Conservation (phyloP, 2,797 vertebrate species). For the Crenichthys baileyi region DNA sequence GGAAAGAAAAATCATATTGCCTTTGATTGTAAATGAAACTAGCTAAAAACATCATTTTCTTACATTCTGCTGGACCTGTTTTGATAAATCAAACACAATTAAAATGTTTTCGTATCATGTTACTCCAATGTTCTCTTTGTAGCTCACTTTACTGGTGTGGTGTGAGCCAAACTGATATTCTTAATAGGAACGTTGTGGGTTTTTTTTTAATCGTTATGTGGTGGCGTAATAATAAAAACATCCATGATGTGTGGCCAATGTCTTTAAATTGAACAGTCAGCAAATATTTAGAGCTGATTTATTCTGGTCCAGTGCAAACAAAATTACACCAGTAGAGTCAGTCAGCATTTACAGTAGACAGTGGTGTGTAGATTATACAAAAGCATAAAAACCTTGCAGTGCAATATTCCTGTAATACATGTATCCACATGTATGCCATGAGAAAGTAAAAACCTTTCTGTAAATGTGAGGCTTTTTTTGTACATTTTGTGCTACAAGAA, state of each 20-base stretch:
- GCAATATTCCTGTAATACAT: neutral
- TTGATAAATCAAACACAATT: neutral
- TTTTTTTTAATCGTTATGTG: neutral
- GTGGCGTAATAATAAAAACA: neutral
- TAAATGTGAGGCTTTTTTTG: neutral
- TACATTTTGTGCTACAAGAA: neutral
- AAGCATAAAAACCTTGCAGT: neutral
- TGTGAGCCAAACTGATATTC: neutral
- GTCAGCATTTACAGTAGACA: neutral
- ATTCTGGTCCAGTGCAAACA: conserved; percentile 18
- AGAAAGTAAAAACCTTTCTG: neutral
- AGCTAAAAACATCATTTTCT: neutral
- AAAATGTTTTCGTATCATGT: neutral
- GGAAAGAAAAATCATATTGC: neutral
- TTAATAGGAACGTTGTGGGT: neutral
- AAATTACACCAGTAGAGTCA: conserved; percentile 7
- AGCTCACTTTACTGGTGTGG: neutral
- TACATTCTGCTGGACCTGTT: neutral
- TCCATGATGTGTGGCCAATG: conserved; percentile 8
- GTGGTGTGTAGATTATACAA: neutral
- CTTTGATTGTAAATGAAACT: neutral
- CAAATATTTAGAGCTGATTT: neutral
- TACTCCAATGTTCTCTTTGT: neutral
- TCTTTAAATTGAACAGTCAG: neutral
- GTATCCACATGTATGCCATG: neutral